phyloP scores from a whole-genome alignment of 2,113 vertebrate species.

The Apteryx owenii region DNA sequence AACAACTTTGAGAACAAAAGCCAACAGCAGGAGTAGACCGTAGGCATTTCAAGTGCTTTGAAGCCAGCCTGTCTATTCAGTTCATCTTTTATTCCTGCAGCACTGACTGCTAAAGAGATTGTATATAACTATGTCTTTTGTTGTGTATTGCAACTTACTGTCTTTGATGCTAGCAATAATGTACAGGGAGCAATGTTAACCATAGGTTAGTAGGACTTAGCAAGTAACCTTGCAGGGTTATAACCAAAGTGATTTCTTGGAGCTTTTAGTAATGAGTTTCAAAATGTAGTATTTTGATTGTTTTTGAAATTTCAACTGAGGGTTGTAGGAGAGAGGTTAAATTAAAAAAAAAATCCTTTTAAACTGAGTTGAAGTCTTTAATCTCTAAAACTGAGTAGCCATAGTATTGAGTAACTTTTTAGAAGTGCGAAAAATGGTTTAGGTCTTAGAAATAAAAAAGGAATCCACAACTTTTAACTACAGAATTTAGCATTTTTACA shows the following conservation, averaged over 20 bases:
- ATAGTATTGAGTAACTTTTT: background rate
- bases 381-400: background rate
- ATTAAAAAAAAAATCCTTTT: background rate
- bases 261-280: background rate
- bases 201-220: background rate
- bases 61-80: slow-evolving; percentile 16
- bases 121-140: background rate
- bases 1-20: slow-evolving; percentile 12
- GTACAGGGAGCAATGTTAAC: background rate
- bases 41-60: slow-evolving; percentile 15
- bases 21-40: slow-evolving; percentile 25
- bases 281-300: background rate
- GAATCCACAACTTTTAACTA: background rate
- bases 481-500: background rate
- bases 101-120: background rate
- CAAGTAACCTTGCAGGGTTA: background rate
- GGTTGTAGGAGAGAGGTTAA: background rate
- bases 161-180: background rate
- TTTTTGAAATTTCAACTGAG: background rate
- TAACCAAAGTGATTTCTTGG: background rate
- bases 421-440: background rate
- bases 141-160: background rate
- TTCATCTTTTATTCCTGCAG: background rate
- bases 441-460: background rate
- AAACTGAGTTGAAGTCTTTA: background rate